Evolutionary conservation across 2,113 vertebrate genomes (phyloP), one percentile per base, ranked within the genome.

Genomic region (Phalacrocorax pelagicus): DNA sequence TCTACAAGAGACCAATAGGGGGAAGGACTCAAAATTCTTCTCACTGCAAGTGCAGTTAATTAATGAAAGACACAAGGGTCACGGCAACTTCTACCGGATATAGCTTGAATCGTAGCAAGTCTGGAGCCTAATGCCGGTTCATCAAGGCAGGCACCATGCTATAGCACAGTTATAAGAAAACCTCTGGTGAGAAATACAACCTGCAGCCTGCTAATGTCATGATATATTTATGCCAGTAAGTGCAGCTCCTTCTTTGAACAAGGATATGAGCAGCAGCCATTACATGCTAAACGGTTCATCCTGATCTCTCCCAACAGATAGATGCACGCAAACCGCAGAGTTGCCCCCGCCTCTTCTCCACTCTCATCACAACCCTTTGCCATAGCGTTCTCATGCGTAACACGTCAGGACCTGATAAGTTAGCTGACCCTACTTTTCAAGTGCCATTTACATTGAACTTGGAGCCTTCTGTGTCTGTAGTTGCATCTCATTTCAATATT

Each of bases 401-500:
- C 66, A 20, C 4, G 57, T 58, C 59, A 69, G 70, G 74, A 91
- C 36, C 86, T 22, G 17, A 24, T 40, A 51, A 59, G 82, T 2
- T 7, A 66, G 52, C 77, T n/a, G 23, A 63, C 61, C 77, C 21
- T 32, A 32, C 74, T 82, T 75, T 90, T 77, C 65, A 84, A 86
- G 69, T 55, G 72, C 57, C 52, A 36, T 77, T 83, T 78, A 32
- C 79, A 78, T 6, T 73, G 88, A 93, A 85, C 89, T 87, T 72
- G 40, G 49, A 88, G 70, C 49, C 44, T 89, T 92, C 73, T 70
- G 38, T 26, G 40, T 73, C 85, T 71, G 38, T 51, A 81, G 65
- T 6, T 75, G 80, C 4, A 3, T 81, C 78, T 95, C 83, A 92
- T 86, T 92, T 92, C 86, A 95, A 72, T 91, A 89, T 89, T 65